Percentiles rank a stretch among this genome's conserved stretches.
These are phyloP conservation scores for Aphaenogaster rudis DNA, from an alignment of 1,140 invertebrate species.

Conservation along the genomic window DNA sequence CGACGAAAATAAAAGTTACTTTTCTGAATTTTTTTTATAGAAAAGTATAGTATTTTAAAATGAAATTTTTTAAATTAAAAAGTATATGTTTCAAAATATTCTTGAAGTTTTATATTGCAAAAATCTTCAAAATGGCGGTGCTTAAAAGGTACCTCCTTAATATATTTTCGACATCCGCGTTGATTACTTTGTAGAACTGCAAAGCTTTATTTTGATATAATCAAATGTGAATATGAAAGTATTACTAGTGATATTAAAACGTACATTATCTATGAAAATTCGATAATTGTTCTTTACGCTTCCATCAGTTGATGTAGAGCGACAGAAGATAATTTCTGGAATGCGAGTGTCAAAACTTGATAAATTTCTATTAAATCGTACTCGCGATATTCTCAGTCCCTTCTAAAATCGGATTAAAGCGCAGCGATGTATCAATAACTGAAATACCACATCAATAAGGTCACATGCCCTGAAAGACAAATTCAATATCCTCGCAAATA, in stretches of 20 bases:
- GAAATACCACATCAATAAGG: neutral
- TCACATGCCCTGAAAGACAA: neutral
- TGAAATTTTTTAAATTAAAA: too few relatives aligned
- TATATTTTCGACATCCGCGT: neutral
- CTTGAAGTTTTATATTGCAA: too few relatives aligned
- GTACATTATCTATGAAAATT: neutral
- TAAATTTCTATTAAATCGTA: conserved; percentile 21
- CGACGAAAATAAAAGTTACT: too few relatives aligned
- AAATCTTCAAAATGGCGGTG: too few relatives aligned
- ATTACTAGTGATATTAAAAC: neutral
- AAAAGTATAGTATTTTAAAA: too few relatives aligned
- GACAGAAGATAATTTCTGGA: conserved; percentile 22
- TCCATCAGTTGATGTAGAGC: neutral
- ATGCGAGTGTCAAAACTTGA: neutral
- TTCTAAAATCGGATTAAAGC: conserved; percentile 41
- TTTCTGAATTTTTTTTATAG: too few relatives aligned
- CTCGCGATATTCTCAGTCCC: neutral
- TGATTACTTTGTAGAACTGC: neutral
- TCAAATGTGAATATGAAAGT: neutral
- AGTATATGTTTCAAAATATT: too few relatives aligned
- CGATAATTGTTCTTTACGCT: neutral
- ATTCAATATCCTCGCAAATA: conserved; percentile 39
- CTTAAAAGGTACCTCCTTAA: neutral
- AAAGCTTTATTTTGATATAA: neutral
- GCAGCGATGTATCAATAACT: conserved; percentile 32